phyloP scores from a whole-genome alignment of 30 jellyfish, hydroid and myxozoan species.

The Aurelia sp. region DNA sequence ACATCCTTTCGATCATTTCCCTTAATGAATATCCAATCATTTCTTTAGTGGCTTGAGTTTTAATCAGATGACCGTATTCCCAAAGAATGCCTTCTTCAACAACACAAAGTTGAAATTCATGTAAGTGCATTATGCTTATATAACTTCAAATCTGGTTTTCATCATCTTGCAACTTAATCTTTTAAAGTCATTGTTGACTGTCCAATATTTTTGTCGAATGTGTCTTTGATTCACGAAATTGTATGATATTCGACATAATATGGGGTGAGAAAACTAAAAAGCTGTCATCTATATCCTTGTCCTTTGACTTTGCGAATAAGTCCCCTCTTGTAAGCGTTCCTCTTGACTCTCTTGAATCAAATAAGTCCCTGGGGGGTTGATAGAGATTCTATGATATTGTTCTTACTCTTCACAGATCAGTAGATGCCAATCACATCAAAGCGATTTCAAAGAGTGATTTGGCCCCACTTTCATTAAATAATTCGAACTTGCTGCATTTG shows the following conservation, averaged over 20 bases:
- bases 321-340: too few relatives aligned
- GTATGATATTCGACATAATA: too few relatives aligned
- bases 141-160: too few relatives aligned
- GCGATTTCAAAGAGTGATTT: slow-evolving; percentile 64
- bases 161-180: too few relatives aligned
- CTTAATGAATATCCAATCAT: background rate
- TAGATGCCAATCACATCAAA: slow-evolving; percentile 64
- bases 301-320: too few relatives aligned
- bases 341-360: too few relatives aligned
- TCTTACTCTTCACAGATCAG: slow-evolving; percentile 45
- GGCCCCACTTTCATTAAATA: slow-evolving; percentile 49
- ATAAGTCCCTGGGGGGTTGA: too few relatives aligned
- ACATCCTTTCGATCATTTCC: background rate
- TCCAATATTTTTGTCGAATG: too few relatives aligned
- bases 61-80: slow-evolving; percentile 76
- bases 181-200: too few relatives aligned
- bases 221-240: too few relatives aligned
- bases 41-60: slow-evolving; percentile 71
- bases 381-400: background rate
- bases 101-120: slow-evolving; percentile 57
- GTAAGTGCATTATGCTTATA: slow-evolving; percentile 23
- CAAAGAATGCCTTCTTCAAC: slow-evolving; percentile 64
- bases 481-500: slow-evolving; percentile 50
- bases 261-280: too few relatives aligned
- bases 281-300: too few relatives aligned